Conservation (phyloP, 1,140 invertebrate genomes). For the Paraescarpia echinospica region DNA sequence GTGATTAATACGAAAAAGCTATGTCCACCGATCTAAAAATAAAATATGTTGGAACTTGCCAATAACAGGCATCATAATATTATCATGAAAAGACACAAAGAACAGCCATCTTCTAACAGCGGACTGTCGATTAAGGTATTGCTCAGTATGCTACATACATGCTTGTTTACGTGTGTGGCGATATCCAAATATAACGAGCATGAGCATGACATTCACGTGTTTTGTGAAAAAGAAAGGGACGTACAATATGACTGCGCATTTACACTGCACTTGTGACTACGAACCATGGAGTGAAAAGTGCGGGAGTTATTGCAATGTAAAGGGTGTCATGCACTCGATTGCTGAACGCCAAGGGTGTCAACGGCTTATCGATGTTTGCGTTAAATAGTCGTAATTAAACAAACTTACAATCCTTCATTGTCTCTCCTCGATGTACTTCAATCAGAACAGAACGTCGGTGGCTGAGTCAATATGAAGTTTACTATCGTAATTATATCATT, state of each 20-base stretch:
- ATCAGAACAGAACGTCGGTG: too few relatives aligned
- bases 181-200: background rate
- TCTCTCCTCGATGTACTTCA: too few relatives aligned
- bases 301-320: too few relatives aligned
- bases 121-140: too few relatives aligned
- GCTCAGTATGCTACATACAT: too few relatives aligned
- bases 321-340: too few relatives aligned
- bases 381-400: too few relatives aligned
- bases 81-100: background rate
- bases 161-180: background rate
- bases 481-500: background rate
- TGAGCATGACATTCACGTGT: background rate
- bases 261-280: background rate
- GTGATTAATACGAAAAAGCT: too few relatives aligned
- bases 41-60: background rate
- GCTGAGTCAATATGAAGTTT: background rate
- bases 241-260: background rate
- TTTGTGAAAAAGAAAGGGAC: background rate
- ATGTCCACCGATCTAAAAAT: background rate
- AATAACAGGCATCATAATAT: background rate
- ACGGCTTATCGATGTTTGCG: too few relatives aligned
- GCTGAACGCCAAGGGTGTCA: too few relatives aligned
- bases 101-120: too few relatives aligned
- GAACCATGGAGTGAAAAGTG: background rate
- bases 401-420: too few relatives aligned